Conservation (phyloP, 1,140 invertebrate genomes). For the Cherax destructor region DNA sequence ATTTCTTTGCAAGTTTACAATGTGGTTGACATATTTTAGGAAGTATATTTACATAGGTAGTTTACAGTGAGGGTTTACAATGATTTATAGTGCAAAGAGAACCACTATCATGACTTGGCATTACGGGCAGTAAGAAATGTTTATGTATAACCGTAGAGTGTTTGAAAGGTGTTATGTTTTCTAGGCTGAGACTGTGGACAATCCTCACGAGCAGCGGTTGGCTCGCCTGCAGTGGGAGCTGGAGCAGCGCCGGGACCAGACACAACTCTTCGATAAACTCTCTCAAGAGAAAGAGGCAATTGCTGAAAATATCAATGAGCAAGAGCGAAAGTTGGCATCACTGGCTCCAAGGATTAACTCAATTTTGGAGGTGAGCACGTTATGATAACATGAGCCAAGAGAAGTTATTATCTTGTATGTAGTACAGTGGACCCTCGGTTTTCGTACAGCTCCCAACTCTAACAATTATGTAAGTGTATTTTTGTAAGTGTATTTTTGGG, state of each 20-base stretch:
- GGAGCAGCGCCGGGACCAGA: constrained; percentile 89
- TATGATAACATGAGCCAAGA: not conserved
- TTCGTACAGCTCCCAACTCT: too few relatives aligned
- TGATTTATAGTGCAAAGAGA: too few relatives aligned
- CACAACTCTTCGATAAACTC: constrained; percentile 85
- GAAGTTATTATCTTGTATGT: not conserved
- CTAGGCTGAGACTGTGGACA: constrained; percentile 81
- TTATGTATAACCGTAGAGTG: too few relatives aligned
- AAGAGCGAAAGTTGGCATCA: constrained; percentile 87
- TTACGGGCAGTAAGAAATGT: too few relatives aligned
- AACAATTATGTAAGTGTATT: too few relatives aligned
- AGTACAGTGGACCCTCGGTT: too few relatives aligned
- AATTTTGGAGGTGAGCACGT: constrained; percentile 81
- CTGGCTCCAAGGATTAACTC: constrained; percentile 86
- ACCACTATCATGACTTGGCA: too few relatives aligned
- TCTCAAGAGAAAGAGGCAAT: constrained; percentile 86
- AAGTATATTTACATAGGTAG: too few relatives aligned
- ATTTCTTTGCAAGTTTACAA: too few relatives aligned
- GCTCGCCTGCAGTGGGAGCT: constrained; percentile 94
- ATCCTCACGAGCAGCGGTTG: constrained; percentile 87
- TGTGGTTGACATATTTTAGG: too few relatives aligned
- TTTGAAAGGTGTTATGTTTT: constrained; percentile 11
- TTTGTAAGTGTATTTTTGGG: too few relatives aligned
- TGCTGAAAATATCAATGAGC: constrained; percentile 85
- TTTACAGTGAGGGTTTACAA: too few relatives aligned